phyloP scores from a whole-genome alignment of 2,113 vertebrate species.

The Zosterops lateralis region DNA sequence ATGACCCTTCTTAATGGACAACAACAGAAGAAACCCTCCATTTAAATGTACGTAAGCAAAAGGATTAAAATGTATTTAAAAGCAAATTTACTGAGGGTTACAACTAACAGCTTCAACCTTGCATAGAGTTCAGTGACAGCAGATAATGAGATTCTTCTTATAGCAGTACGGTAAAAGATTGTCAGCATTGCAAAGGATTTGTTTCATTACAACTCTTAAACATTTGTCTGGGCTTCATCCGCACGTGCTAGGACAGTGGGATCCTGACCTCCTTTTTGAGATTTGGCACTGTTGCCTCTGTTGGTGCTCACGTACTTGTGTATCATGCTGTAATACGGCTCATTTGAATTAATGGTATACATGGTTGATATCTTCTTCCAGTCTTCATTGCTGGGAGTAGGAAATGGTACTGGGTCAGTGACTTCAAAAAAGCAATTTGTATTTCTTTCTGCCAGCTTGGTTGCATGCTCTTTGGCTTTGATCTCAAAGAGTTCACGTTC shows the following conservation, averaged over 20 bases:
- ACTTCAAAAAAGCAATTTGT: background rate
- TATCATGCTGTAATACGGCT: too few species aligned
- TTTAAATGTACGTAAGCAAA: background rate
- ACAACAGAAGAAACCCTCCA: background rate
- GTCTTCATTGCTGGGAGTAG: too few species aligned
- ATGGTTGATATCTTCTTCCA: too few species aligned
- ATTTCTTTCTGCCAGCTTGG: background rate
- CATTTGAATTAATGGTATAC: too few species aligned
- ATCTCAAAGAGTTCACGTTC: background rate
- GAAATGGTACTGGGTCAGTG: background rate
- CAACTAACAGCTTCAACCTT: background rate
- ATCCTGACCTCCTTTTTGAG: background rate
- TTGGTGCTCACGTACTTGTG: too few species aligned
- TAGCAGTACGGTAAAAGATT: background rate
- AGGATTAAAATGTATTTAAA: background rate
- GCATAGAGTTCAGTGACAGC: background rate
- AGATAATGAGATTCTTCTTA: background rate
- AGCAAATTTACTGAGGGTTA: background rate
- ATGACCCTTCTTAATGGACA: background rate
- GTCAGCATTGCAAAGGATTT: background rate
- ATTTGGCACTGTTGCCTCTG: too few species aligned
- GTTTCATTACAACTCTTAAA: background rate
- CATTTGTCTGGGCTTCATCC: accelerated
- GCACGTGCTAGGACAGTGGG: too few species aligned
- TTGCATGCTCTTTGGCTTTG: background rate